A percentile compares a stretch with the other conserved stretches of the same genome.
Evolutionary conservation across 2,888 invertebrate species (phyloP).

Genomic region (Cephus rjabovi): DNA sequence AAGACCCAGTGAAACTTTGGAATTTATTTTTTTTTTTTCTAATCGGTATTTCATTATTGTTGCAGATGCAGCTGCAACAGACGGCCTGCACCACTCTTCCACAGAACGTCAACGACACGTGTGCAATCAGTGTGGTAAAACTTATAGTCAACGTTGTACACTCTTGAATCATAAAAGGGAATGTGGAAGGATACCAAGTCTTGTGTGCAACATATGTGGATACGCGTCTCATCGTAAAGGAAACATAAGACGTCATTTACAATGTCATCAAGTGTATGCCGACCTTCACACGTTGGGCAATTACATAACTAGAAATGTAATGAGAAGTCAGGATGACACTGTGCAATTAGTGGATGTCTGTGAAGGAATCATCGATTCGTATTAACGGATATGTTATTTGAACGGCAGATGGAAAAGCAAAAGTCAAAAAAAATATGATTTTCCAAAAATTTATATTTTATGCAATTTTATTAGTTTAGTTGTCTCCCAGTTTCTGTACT

Average conservation of each 20-base stretch:
- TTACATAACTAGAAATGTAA: not conserved
- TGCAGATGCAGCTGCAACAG: not conserved
- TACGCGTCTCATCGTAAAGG: slow-evolving; percentile 5
- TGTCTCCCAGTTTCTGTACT: not conserved
- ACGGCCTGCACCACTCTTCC: not conserved
- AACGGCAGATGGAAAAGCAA: not conserved
- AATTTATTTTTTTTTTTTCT: not conserved
- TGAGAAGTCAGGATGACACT: not conserved
- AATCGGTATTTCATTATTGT: not conserved
- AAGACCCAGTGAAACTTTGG: not conserved
- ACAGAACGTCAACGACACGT: not conserved
- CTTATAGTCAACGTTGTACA: slow-evolving; percentile 70
- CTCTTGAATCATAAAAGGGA: slow-evolving; percentile 46
- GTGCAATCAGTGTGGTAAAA: slow-evolving; percentile 69
- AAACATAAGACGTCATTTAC: slow-evolving; percentile 3
- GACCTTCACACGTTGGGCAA: not conserved
- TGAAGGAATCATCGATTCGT: not conserved
- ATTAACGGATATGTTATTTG: not conserved
- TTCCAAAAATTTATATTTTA: not conserved
- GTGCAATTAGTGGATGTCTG: not conserved
- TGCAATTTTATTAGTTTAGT: not conserved
- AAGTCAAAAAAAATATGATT: not conserved
- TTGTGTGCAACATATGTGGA: slow-evolving; percentile 9
- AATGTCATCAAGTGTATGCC: not conserved
- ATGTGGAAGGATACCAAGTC: slow-evolving; percentile 36